Percentiles rank a stretch among this genome's conserved stretches.
These are phyloP conservation scores for Dicyrtomina minuta DNA, from an alignment of 2,888 invertebrate genomes.

Conservation along the genomic window DNA sequence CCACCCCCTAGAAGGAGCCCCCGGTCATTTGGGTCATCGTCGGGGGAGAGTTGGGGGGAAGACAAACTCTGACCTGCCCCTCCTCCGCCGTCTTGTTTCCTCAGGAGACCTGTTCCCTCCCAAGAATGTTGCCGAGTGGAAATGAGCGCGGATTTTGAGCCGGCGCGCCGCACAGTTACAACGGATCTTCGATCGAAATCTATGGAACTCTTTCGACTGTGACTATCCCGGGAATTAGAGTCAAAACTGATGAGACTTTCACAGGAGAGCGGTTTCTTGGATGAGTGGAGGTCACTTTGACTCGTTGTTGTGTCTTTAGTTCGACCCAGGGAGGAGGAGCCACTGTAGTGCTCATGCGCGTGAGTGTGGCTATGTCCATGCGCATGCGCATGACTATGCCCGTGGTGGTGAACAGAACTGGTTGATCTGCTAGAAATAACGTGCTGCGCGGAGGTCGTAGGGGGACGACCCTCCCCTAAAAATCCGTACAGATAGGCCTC, in stretches of 20 bases:
- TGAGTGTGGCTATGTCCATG: neutral
- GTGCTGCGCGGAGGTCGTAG: neutral
- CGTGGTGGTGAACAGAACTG: neutral
- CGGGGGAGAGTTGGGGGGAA: constrained; percentile 51
- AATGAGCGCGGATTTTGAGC: constrained; percentile 40
- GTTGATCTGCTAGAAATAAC: neutral
- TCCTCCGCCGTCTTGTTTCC: neutral
- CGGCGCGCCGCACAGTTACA: constrained; percentile 51
- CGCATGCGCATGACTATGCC: neutral
- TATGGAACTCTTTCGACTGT: constrained; percentile 60
- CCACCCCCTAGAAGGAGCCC: constrained; percentile 31
- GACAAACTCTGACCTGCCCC: constrained; percentile 31
- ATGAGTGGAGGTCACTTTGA: neutral
- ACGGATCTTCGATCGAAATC: constrained; percentile 58
- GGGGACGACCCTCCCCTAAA: constrained; percentile 33
- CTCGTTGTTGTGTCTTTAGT: too few species aligned
- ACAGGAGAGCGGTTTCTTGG: constrained; percentile 59
- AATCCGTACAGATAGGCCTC: constrained; percentile 51
- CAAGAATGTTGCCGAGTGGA: constrained; percentile 43
- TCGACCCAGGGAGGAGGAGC: constrained; percentile 3
- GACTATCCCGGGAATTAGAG: constrained; percentile 57
- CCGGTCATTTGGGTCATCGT: constrained; percentile 28
- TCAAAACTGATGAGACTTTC: constrained; percentile 59
- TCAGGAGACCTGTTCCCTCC: constrained; percentile 25
- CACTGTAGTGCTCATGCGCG: neutral